Evolutionary conservation across 2,888 invertebrate species (phyloP).

Genomic region (Pseudanteris insignis): DNA sequence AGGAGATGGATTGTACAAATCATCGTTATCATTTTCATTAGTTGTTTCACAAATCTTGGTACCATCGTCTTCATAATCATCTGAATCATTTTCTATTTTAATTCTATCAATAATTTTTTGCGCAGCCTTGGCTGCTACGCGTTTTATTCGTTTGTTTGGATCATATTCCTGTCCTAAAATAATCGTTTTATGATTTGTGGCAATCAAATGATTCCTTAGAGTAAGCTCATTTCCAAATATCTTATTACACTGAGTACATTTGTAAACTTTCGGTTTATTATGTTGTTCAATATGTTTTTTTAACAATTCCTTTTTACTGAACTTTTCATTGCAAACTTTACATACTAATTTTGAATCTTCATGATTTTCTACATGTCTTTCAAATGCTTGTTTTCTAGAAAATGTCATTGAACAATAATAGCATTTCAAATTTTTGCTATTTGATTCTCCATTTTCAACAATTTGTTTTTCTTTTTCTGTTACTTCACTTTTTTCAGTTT

Average conservation of each 20-base stretch:
- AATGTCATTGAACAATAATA: constrained; percentile 50
- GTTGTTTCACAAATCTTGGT: background rate
- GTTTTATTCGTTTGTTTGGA: constrained; percentile 62
- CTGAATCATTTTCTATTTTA: constrained; percentile 58
- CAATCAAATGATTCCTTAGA: constrained; percentile 63
- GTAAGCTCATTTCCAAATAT: constrained; percentile 61
- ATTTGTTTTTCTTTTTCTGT: constrained; percentile 3
- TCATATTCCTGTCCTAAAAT: constrained; percentile 61
- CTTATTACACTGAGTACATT: constrained; percentile 61
- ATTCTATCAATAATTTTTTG: constrained; percentile 64
- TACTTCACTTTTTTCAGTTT: background rate
- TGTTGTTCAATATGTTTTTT: constrained; percentile 57
- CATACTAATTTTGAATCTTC: constrained; percentile 49
- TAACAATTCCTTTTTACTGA: constrained; percentile 54
- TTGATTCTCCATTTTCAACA: constrained; percentile 9
- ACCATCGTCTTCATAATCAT: constrained; percentile 51
- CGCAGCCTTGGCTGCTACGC: constrained; percentile 63
- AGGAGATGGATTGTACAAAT: constrained; percentile 29
- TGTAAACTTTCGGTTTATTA: constrained; percentile 51
- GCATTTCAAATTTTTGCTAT: constrained; percentile 48
- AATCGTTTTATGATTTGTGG: constrained; percentile 61
- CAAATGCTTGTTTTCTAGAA: constrained; percentile 50
- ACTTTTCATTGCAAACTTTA: constrained; percentile 56
- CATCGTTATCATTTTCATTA: constrained; percentile 45
- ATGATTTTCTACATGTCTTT: constrained; percentile 53